These are phyloP conservation scores for Metellina segmentata DNA, from an alignment of 2,888 invertebrate genomes.

Conservation along the genomic window DNA sequence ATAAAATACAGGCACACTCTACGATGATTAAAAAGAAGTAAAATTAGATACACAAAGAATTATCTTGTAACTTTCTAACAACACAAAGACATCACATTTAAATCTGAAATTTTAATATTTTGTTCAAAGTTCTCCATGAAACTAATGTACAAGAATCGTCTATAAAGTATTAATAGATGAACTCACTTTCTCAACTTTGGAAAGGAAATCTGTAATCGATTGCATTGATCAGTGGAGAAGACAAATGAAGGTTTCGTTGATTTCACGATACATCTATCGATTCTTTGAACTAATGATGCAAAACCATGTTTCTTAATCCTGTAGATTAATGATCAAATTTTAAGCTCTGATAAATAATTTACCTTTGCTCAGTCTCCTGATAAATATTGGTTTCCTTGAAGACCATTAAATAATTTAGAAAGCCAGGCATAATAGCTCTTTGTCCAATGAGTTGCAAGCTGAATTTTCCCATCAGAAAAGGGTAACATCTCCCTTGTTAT, in stretches of 20 bases:
- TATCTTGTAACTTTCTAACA: no score
- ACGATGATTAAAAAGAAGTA: no score
- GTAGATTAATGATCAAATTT: background rate
- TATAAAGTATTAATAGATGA: background rate
- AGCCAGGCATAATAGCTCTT: background rate
- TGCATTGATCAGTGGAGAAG: background rate
- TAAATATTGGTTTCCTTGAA: background rate
- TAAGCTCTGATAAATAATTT: background rate
- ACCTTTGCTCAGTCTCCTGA: background rate
- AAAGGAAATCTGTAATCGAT: background rate
- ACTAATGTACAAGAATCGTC: background rate
- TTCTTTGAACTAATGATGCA: background rate
- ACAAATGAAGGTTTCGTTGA: background rate
- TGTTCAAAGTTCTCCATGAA: background rate
- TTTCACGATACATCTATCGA: background rate
- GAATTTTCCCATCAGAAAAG: background rate
- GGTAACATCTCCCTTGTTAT: background rate
- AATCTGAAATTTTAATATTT: no score
- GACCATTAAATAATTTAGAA: background rate
- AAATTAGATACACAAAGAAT: no score
- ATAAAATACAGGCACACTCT: no score
- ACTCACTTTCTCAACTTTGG: background rate
- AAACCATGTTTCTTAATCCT: background rate
- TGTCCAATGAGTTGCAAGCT: background rate
- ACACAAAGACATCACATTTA: no score